Evolutionary conservation across 2,888 invertebrate genomes (phyloP).

Genomic region (Monopis laevigella): DNA sequence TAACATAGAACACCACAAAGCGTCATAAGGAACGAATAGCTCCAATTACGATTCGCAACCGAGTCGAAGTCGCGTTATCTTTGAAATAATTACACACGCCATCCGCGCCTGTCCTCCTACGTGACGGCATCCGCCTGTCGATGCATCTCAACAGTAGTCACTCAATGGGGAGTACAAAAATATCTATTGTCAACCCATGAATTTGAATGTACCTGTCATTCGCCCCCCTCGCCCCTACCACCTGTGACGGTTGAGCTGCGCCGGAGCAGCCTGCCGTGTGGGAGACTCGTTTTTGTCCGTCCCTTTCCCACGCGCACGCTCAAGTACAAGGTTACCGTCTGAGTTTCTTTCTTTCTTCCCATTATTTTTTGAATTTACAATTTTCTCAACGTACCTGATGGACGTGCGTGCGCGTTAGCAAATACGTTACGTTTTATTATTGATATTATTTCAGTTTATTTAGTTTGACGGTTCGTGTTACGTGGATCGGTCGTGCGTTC

Average conservation of each 20-base stretch:
- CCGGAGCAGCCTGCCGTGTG: constrained; percentile 20
- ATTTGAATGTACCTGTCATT: too few species aligned
- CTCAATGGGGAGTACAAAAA: too few species aligned
- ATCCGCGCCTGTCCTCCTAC: background rate
- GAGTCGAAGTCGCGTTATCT: background rate
- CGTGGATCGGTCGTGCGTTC: constrained; percentile 18
- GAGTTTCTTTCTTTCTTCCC: constrained; percentile 31
- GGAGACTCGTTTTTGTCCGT: constrained; percentile 24
- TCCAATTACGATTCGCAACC: background rate
- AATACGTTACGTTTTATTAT: background rate
- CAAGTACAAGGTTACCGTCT: constrained; percentile 16
- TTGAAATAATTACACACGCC: background rate
- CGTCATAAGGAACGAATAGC: background rate
- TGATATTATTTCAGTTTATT: constrained; percentile 1
- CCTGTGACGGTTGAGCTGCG: constrained; percentile 20
- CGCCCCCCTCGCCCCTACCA: constrained; percentile 24
- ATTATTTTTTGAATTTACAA: constrained; percentile 37
- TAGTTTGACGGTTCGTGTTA: background rate
- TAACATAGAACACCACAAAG: background rate
- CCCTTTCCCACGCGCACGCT: constrained; percentile 32
- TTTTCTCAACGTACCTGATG: constrained; percentile 35
- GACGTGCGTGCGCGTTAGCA: constrained; percentile 26
- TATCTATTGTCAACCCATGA: too few species aligned
- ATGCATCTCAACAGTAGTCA: background rate
- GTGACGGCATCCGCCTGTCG: background rate